phyloP scores from a whole-genome alignment of 2,797 vertebrate genomes.

The Columba guinea region DNA sequence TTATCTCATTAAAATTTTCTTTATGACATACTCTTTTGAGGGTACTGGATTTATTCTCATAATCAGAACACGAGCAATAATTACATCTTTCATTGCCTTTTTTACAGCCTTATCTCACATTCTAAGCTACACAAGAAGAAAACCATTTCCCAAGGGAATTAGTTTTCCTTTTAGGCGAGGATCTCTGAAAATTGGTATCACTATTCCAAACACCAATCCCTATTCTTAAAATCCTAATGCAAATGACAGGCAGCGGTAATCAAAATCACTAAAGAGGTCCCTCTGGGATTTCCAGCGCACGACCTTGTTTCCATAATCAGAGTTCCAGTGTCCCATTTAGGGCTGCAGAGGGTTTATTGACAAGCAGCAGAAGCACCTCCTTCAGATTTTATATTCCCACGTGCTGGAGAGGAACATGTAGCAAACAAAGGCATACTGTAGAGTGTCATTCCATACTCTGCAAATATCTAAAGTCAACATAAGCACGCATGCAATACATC shows the following conservation, averaged over 20 bases:
- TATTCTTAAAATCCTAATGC: conserved; percentile 27
- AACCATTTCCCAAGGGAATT: conserved; percentile 26
- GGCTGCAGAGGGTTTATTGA: conserved; percentile 13
- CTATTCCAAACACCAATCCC: background rate
- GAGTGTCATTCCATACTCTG: background rate
- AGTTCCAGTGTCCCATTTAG: conserved; percentile 6
- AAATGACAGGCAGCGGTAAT: conserved; percentile 50
- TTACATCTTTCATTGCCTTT: conserved; percentile 8
- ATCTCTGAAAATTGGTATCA: conserved; percentile 49
- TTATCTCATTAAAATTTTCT: background rate
- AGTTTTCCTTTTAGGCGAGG: conserved; percentile 2
- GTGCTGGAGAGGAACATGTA: background rate
- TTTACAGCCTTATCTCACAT: conserved; percentile 37
- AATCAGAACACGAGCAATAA: conserved; percentile 24
- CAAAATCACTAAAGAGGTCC: conserved; percentile 41
- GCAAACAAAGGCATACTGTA: background rate
- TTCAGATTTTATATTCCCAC: background rate
- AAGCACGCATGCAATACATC: background rate
- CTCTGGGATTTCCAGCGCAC: background rate
- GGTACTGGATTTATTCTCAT: background rate
- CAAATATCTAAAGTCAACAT: background rate
- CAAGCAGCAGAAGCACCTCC: conserved; percentile 3
- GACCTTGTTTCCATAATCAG: conserved; percentile 46
- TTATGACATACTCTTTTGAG: background rate
- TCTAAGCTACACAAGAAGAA: conserved; percentile 26